These are phyloP conservation scores for Bombus difficillimus DNA, from an alignment of 1,140 invertebrate species.

Conservation along the genomic window DNA sequence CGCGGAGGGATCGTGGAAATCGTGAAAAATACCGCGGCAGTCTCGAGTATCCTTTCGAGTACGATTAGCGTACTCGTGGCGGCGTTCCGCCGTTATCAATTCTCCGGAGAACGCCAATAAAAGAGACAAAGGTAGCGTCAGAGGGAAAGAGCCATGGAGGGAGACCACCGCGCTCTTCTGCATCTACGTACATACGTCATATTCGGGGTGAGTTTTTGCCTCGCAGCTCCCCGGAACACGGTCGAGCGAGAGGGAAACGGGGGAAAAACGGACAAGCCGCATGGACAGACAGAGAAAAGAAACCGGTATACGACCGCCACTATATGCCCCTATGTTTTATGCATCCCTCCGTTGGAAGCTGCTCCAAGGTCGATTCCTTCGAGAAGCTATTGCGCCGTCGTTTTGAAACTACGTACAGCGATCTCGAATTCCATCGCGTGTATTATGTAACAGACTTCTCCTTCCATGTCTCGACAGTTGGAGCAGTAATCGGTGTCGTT, in stretches of 20 bases:
- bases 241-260: slow-evolving; percentile 12
- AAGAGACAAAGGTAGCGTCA: slow-evolving; percentile 62
- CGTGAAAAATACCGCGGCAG: slow-evolving; percentile 69
- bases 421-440: slow-evolving; percentile 22
- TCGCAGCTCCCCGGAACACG: slow-evolving; percentile 32
- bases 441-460: background rate
- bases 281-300: background rate
- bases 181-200: slow-evolving; percentile 68
- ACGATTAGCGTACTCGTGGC: slow-evolving; percentile 70
- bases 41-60: slow-evolving; percentile 72
- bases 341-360: slow-evolving; percentile 55
- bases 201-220: slow-evolving; percentile 67
- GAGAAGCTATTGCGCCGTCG: slow-evolving; percentile 1
- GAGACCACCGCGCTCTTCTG: slow-evolving; percentile 48
- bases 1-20: slow-evolving; percentile 59
- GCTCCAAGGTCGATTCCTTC: slow-evolving; percentile 53
- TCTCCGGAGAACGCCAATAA: slow-evolving; percentile 71
- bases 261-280: background rate
- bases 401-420: background rate
- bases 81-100: slow-evolving; percentile 70
- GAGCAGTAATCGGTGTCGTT: background rate
- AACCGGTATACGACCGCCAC: slow-evolving; percentile 35
- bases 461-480: background rate
- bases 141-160: slow-evolving; percentile 34
- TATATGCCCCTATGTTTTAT: slow-evolving; percentile 67